Evolutionary conservation across 2,888 invertebrate species (phyloP).

Genomic region (Calameuta pallipes): DNA sequence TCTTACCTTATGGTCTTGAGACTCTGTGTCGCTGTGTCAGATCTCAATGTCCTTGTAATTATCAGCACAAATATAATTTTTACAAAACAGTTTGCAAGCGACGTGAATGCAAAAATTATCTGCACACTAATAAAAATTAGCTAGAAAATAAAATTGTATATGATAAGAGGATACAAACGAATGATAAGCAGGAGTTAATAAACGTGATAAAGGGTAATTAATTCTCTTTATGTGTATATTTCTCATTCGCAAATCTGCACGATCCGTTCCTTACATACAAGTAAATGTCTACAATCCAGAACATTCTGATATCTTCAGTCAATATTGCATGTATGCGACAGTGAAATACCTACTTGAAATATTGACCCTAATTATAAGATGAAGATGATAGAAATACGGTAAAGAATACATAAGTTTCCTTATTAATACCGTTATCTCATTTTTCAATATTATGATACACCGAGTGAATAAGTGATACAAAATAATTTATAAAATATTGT

Average conservation of each 20-base stretch:
- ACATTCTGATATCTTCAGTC: neutral
- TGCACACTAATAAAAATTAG: constrained; percentile 24
- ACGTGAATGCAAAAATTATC: constrained; percentile 6
- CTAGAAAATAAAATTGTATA: neutral
- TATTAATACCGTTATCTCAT: neutral
- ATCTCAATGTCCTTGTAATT: neutral
- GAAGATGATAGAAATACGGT: neutral
- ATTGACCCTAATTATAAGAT: neutral
- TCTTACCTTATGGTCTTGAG: neutral
- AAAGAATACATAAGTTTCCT: neutral
- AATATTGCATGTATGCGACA: neutral
- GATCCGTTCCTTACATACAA: neutral
- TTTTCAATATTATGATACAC: neutral
- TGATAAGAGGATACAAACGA: neutral
- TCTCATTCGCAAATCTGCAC: neutral
- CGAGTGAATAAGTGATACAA: constrained; percentile 23
- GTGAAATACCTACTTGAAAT: neutral
- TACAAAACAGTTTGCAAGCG: constrained; percentile 2
- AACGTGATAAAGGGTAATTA: neutral
- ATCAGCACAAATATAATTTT: constrained; percentile 7
- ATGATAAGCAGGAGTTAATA: neutral
- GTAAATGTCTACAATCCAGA: neutral
- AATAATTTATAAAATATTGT: constrained; percentile 41
- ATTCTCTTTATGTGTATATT: neutral
- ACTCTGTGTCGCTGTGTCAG: neutral